phyloP scores from a whole-genome alignment of 2,888 invertebrate genomes.

The Epirrita christyi region DNA sequence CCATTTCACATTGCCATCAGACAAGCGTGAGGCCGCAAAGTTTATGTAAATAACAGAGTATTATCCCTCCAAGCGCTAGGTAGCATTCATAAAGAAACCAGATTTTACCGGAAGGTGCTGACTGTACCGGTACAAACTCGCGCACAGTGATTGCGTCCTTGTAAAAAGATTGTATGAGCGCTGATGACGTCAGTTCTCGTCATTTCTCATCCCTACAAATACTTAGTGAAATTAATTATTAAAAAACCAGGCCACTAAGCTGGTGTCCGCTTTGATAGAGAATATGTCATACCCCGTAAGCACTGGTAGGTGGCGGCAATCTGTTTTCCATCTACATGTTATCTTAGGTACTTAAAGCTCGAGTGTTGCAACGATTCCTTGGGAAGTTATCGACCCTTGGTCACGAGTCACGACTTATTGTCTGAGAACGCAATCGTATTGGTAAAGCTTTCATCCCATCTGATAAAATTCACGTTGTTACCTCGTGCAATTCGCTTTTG shows the following conservation, averaged over 20 bases:
- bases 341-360: constrained; percentile 3
- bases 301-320: neutral
- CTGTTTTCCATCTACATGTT: constrained; percentile 10
- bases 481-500: too few relatives aligned
- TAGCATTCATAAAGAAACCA: constrained; percentile 2
- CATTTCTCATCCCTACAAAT: too few relatives aligned
- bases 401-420: constrained; percentile 53
- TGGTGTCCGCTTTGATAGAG: neutral
- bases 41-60: constrained; percentile 72
- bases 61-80: constrained; percentile 51
- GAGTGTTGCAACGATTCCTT: constrained; percentile 35
- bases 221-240: too few relatives aligned
- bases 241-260: too few relatives aligned
- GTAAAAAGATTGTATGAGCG: too few relatives aligned
- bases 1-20: constrained; percentile 47
- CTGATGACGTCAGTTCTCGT: too few relatives aligned
- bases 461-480: too few relatives aligned
- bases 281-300: neutral
- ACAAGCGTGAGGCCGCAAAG: constrained; percentile 61
- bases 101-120: neutral
- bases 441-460: neutral
- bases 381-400: constrained; percentile 47
- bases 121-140: neutral
- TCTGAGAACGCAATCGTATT: constrained; percentile 18
- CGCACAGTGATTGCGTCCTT: too few relatives aligned